Evolutionary conservation across 2,888 invertebrate species (phyloP).

Genomic region (Dastarcus helophoroides): DNA sequence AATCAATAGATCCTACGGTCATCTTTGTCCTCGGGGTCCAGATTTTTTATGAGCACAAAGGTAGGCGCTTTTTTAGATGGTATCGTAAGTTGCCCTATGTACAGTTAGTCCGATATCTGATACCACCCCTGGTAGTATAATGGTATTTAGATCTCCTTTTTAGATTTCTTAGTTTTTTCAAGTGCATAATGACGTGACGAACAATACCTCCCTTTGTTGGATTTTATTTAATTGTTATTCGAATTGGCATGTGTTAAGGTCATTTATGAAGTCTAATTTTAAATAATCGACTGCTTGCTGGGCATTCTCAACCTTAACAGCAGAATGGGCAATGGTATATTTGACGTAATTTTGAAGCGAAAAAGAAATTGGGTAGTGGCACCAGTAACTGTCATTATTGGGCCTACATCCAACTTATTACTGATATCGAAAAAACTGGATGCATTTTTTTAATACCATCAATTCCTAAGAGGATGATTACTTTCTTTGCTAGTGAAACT

Average conservation of each 20-base stretch:
- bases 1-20: too few relatives aligned
- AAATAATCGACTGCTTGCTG: slow-evolving; percentile 1
- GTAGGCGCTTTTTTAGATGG: slow-evolving; percentile 16
- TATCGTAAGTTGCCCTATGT: slow-evolving; percentile 19
- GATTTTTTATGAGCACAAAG: slow-evolving; percentile 22
- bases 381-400: too few relatives aligned
- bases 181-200: slow-evolving; percentile 22
- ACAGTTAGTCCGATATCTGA: slow-evolving; percentile 25
- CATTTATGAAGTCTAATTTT: slow-evolving; percentile 9
- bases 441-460: too few relatives aligned
- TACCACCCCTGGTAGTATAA: slow-evolving; percentile 25
- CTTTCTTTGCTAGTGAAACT: too few relatives aligned
- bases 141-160: slow-evolving; percentile 24
- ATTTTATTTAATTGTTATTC: slow-evolving; percentile 19
- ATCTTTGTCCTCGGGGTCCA: slow-evolving; percentile 26
- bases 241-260: slow-evolving; percentile 18
- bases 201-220: slow-evolving; percentile 21
- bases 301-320: too few relatives aligned
- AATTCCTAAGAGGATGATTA: too few relatives aligned
- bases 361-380: too few relatives aligned
- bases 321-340: too few relatives aligned
- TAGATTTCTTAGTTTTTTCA: slow-evolving; percentile 25
- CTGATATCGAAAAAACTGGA: too few relatives aligned
- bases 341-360: too few relatives aligned
- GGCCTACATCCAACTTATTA: too few relatives aligned